Percentiles rank a stretch among this genome's conserved stretches.
Conservation (phyloP, 2,797 vertebrate species). For the Crenichthys baileyi region DNA sequence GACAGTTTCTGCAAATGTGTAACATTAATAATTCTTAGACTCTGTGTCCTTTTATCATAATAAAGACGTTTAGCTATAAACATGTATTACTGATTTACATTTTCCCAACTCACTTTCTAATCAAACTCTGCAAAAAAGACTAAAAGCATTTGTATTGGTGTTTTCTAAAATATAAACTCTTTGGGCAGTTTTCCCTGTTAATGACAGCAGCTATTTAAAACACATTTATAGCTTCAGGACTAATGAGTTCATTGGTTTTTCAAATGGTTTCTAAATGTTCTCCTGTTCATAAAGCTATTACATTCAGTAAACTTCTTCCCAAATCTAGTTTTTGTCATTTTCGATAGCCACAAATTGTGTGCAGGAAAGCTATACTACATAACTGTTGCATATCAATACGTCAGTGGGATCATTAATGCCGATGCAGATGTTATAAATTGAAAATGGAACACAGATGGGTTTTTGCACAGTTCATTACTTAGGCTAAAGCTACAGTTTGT, state of each 20-base stretch:
- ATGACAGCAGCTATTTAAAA: slow-evolving; percentile 16
- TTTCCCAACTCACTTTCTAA: neutral
- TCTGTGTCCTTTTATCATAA: neutral
- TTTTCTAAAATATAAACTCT: neutral
- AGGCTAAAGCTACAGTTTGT: slow-evolving; percentile 40
- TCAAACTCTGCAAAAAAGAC: neutral
- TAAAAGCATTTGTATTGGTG: neutral
- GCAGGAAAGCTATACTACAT: slow-evolving; percentile 14
- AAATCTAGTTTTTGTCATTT: slow-evolving; percentile 26
- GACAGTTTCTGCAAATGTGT: neutral
- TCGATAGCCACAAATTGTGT: slow-evolving; percentile 11
- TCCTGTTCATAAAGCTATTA: slow-evolving; percentile 18
- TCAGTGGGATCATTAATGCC: slow-evolving; percentile 50
- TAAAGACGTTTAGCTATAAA: neutral
- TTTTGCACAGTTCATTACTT: slow-evolving; percentile 71
- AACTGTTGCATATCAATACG: slow-evolving; percentile 35
- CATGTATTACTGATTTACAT: neutral
- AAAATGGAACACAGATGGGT: slow-evolving; percentile 67
- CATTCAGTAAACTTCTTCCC: slow-evolving; percentile 14
- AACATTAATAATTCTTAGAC: neutral
- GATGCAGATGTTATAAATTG: slow-evolving; percentile 37
- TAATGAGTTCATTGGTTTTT: slow-evolving; percentile 31
- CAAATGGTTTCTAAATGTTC: slow-evolving; percentile 51
- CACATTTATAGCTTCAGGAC: slow-evolving; percentile 7
- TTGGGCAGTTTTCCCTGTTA: neutral